Evolutionary conservation across 2,888 invertebrate species (phyloP).

Genomic region (Spisula subtruncata): DNA sequence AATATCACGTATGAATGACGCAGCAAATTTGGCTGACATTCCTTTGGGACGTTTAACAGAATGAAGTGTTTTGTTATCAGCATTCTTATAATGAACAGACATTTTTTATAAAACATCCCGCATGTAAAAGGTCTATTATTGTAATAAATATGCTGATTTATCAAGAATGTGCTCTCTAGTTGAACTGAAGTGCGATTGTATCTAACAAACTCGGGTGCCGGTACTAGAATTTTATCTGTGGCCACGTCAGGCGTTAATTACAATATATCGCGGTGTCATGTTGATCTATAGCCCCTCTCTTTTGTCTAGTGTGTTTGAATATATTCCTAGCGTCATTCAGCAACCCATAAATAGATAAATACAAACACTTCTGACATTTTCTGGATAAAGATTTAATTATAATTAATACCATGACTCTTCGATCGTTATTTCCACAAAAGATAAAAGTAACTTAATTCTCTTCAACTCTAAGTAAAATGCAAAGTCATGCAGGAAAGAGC

Average conservation of each 20-base stretch:
- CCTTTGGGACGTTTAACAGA: too few relatives aligned
- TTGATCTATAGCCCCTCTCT: not conserved
- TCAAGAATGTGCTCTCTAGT: not conserved
- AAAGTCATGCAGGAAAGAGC: too few relatives aligned
- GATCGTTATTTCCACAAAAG: not conserved
- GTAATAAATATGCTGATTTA: too few relatives aligned
- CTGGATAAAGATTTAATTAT: not conserved
- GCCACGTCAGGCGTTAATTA: not conserved
- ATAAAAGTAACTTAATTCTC: too few relatives aligned
- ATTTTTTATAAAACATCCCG: too few relatives aligned
- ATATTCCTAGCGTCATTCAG: not conserved
- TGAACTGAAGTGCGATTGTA: not conserved
- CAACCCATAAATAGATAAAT: not conserved
- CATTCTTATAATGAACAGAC: too few relatives aligned
- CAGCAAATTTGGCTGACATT: too few relatives aligned
- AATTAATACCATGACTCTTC: not conserved
- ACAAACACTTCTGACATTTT: not conserved
- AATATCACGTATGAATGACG: too few relatives aligned
- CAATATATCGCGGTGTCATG: not conserved
- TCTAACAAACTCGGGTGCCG: not conserved
- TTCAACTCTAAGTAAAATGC: too few relatives aligned
- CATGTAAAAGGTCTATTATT: too few relatives aligned
- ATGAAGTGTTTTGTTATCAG: too few relatives aligned
- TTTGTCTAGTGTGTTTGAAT: not conserved
- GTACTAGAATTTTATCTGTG: not conserved